A percentile compares a stretch with the other conserved stretches of the same genome.
These are phyloP conservation scores for Chionoecetes opilio DNA, from an alignment of 1,140 invertebrate genomes.

Conservation along the genomic window DNA sequence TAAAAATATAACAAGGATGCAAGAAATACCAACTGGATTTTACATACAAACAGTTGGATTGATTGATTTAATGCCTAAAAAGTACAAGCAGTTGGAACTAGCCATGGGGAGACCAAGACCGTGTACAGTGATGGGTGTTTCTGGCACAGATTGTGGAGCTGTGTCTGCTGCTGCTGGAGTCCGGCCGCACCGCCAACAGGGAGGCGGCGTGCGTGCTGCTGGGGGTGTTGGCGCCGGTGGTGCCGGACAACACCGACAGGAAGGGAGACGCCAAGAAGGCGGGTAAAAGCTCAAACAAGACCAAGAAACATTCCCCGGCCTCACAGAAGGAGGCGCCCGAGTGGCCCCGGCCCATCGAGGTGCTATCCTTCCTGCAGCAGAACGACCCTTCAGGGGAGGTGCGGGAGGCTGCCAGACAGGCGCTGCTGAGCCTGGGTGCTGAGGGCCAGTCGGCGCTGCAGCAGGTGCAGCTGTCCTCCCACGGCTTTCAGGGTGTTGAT, in stretches of 20 bases:
- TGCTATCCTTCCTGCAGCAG: constrained; percentile 78
- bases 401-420: constrained; percentile 77
- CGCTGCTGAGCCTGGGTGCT: constrained; percentile 82
- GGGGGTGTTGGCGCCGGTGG: constrained; percentile 74
- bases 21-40: too few species aligned
- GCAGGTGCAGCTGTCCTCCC: constrained; percentile 84
- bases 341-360: constrained; percentile 81
- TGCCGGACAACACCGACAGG: constrained; percentile 66
- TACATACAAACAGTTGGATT: too few species aligned
- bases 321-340: constrained; percentile 83
- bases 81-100: too few species aligned
- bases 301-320: constrained; percentile 83
- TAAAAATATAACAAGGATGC: too few species aligned
- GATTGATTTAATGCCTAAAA: too few species aligned
- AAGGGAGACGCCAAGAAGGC: constrained; percentile 64
- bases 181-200: constrained; percentile 82
- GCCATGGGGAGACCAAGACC: not conserved
- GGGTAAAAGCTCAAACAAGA: constrained; percentile 81
- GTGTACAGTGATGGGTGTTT: not conserved
- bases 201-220: constrained; percentile 82
- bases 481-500: constrained; percentile 84
- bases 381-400: constrained; percentile 77
- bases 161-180: constrained; percentile 83
- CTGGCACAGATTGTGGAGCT: constrained; percentile 82
- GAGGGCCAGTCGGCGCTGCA: constrained; percentile 84